Conservation (phyloP, 2,113 vertebrate genomes). For the Speoplatyrhinus poulsoni region DNA sequence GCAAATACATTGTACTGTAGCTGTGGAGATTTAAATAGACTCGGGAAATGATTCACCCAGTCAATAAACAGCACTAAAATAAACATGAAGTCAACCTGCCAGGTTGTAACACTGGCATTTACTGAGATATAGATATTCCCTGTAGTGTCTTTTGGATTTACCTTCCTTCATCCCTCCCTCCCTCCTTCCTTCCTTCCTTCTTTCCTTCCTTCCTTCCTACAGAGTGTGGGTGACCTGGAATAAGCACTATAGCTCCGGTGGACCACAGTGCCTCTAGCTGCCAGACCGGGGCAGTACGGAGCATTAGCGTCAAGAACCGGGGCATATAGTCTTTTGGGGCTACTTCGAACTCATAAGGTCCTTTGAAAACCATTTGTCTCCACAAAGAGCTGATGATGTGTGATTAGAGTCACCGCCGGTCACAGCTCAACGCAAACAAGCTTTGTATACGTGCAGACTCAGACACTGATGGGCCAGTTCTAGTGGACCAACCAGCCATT, state of each 20-base stretch:
- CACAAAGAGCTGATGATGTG: slow-evolving; percentile 24
- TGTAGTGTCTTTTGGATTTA: slow-evolving; percentile 37
- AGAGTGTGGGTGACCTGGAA: slow-evolving; percentile 69
- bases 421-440: slow-evolving; percentile 55
- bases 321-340: slow-evolving; percentile 2
- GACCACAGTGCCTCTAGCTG: slow-evolving; percentile 35
- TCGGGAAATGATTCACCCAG: slow-evolving; percentile 65
- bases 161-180: slow-evolving; percentile 41
- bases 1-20: slow-evolving; percentile 40
- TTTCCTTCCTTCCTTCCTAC: slow-evolving; percentile 35
- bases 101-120: slow-evolving; percentile 40
- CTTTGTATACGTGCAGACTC: slow-evolving; percentile 56
- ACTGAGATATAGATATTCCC: slow-evolving; percentile 40
- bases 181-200: slow-evolving; percentile 5
- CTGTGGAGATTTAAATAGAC: slow-evolving; percentile 61
- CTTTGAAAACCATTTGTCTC: slow-evolving; percentile 40
- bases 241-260: slow-evolving; percentile 42
- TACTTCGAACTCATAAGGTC: slow-evolving; percentile 9
- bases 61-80: slow-evolving; percentile 62
- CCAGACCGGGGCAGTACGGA: slow-evolving; percentile 43
- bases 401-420: slow-evolving; percentile 42
- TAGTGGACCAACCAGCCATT: slow-evolving; percentile 56
- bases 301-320: slow-evolving; percentile 11
- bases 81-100: slow-evolving; percentile 46
- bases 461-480: slow-evolving; percentile 56